These are phyloP conservation scores for Ectobius pallidus DNA, from an alignment of 2,888 invertebrate species.

Conservation along the genomic window DNA sequence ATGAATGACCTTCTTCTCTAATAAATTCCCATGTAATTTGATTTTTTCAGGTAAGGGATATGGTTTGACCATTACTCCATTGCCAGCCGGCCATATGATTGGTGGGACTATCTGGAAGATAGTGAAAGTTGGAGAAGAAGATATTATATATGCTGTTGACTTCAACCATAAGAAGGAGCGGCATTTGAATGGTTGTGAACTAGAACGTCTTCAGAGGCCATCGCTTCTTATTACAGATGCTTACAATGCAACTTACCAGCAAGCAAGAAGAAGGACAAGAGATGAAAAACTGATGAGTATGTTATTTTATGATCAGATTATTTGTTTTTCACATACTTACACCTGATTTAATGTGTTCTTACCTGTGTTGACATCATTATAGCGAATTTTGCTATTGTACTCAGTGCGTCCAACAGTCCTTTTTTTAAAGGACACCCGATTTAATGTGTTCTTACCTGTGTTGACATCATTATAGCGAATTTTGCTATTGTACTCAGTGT, in stretches of 20 bases:
- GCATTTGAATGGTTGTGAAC: constrained; percentile 94
- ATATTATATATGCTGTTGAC: constrained; percentile 97
- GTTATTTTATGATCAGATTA: too few relatives aligned
- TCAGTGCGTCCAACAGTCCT: too few relatives aligned
- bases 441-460: too few relatives aligned
- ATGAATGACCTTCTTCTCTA: too few relatives aligned
- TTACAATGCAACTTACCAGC: constrained; percentile 93
- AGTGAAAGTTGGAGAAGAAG: constrained; percentile 96
- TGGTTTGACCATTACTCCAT: constrained; percentile 91
- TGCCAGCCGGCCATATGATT: constrained; percentile 97
- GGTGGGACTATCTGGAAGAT: constrained; percentile 99
- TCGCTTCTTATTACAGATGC: constrained; percentile 95
- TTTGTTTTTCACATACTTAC: too few relatives aligned
- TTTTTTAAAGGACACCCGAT: too few relatives aligned
- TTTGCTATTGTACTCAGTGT: too few relatives aligned
- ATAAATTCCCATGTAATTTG: too few relatives aligned
- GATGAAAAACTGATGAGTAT: constrained; percentile 96
- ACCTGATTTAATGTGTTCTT: too few relatives aligned
- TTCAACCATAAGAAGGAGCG: constrained; percentile 99
- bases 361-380: too few relatives aligned
- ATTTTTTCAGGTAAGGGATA: constrained; percentile 83
- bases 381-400: too few relatives aligned
- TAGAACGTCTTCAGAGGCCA: constrained; percentile 89
- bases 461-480: too few relatives aligned
- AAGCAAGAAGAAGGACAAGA: constrained; percentile 84